Percentiles rank a stretch among this genome's conserved stretches.
Evolutionary conservation across 2,113 vertebrate genomes (phyloP).

Genomic region (Cryptomyrus ogoouensis): DNA sequence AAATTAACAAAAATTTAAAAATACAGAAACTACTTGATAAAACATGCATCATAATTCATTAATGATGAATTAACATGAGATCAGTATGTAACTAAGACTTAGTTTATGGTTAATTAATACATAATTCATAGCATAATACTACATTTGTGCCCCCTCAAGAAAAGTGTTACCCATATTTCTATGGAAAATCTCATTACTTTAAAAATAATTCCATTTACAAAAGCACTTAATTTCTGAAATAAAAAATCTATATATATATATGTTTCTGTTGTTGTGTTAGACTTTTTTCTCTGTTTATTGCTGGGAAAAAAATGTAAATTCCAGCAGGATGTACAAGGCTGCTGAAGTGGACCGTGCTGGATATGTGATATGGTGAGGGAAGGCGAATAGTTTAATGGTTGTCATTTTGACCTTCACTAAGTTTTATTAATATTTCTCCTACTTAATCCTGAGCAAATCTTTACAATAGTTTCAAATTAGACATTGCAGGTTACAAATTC

Average conservation of each 20-base stretch:
- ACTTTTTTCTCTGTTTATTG: not conserved
- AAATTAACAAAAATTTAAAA: no score
- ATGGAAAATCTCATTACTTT: conserved; percentile 20
- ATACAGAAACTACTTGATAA: no score
- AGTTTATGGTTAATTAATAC: not conserved
- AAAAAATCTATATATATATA: conserved; percentile 31
- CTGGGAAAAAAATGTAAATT: not conserved
- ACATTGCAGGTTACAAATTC: not conserved
- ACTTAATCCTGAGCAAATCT: not conserved
- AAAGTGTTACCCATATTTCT: not conserved
- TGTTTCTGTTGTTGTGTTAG: conserved; percentile 28
- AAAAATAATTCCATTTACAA: conserved; percentile 26
- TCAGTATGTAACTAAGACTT: not conserved
- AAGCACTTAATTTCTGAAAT: conserved; percentile 44
- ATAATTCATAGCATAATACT: not conserved
- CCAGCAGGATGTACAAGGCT: not conserved
- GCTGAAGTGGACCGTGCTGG: not conserved
- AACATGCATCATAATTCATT: not conserved
- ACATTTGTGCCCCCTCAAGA: not conserved
- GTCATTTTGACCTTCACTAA: not conserved
- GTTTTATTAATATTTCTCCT: not conserved
- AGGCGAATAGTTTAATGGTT: not conserved
- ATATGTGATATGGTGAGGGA: not conserved
- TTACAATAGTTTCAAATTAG: not conserved
- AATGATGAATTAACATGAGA: not conserved